These are phyloP conservation scores for Drosophila trapezifrons DNA, from an alignment of 1,140 invertebrate genomes.

Conservation along the genomic window DNA sequence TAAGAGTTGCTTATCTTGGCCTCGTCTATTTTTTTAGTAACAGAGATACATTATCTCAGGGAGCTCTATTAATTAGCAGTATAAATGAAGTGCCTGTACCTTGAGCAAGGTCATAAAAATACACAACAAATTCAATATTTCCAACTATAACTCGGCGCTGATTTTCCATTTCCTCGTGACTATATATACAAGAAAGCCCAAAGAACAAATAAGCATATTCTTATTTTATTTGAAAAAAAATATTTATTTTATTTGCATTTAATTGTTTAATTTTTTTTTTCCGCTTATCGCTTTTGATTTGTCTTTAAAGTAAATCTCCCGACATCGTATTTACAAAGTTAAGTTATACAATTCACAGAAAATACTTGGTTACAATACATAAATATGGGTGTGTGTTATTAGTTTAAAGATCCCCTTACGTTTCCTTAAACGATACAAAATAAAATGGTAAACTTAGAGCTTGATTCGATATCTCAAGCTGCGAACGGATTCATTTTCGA, in stretches of 20 bases:
- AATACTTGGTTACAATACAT: constrained; percentile 53
- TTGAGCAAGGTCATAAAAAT: constrained; percentile 3
- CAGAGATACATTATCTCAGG: too few species aligned
- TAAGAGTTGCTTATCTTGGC: constrained; percentile 2
- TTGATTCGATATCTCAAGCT: constrained; percentile 14
- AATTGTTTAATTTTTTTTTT: constrained; percentile 21
- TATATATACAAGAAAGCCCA: constrained; percentile 2
- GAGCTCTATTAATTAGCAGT: constrained; percentile 1
- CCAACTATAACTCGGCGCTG: neutral
- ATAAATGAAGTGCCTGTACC: neutral
- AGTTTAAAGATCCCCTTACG: constrained; percentile 30
- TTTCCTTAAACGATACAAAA: constrained; percentile 21
- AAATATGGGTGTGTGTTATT: constrained; percentile 24
- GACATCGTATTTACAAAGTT: constrained; percentile 61
- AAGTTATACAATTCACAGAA: constrained; percentile 57
- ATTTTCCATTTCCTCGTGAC: neutral
- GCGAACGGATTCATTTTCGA: constrained; percentile 1
- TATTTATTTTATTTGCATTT: constrained; percentile 52
- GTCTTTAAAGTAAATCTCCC: constrained; percentile 54
- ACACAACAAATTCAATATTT: neutral
- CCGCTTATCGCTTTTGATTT: constrained; percentile 40
- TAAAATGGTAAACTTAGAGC: constrained; percentile 3
- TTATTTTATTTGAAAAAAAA: constrained; percentile 54
- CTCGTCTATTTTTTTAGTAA: too few species aligned
- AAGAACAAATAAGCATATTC: neutral